Evolutionary conservation across 1,140 invertebrate genomes (phyloP).

Genomic region (Camponotus vicinus): DNA sequence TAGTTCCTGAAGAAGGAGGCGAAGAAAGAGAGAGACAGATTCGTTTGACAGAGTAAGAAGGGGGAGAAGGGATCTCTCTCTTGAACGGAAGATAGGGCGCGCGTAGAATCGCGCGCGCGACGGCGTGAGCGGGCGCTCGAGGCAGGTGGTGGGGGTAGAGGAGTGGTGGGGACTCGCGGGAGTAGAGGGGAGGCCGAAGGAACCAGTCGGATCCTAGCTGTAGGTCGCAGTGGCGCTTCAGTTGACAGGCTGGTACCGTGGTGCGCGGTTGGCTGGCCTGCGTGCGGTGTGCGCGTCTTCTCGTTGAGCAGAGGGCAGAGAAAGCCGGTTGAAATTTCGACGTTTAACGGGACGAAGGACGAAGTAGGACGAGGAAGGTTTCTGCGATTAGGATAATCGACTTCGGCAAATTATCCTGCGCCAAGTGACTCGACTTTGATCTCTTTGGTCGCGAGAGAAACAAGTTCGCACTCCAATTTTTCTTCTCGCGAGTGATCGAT

Average conservation of each 20-base stretch:
- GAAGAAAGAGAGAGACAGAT: conserved; percentile 25
- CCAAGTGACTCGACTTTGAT: neutral
- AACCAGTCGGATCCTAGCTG: conserved; percentile 84
- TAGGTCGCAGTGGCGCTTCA: conserved; percentile 83
- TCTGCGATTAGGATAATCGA: neutral
- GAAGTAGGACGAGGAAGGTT: neutral
- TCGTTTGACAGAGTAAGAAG: conserved; percentile 27
- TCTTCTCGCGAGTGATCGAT: neutral
- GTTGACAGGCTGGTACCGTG: conserved; percentile 82
- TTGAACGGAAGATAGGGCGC: conserved; percentile 69
- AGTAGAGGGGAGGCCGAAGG: conserved; percentile 59
- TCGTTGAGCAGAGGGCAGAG: neutral
- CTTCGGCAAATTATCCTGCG: neutral
- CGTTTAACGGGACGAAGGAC: neutral
- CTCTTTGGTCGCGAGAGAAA: neutral
- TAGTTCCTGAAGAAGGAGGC: conserved; percentile 25
- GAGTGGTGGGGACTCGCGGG: conserved; percentile 75
- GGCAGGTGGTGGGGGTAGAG: conserved; percentile 19
- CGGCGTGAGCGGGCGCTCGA: conserved; percentile 52
- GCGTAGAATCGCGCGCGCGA: conserved; percentile 76
- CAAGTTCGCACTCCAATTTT: neutral
- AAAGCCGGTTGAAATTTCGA: neutral
- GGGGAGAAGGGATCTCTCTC: conserved; percentile 54
- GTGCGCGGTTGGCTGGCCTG: conserved; percentile 76
- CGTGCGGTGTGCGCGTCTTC: conserved; percentile 32